Evolutionary conservation across 2,888 invertebrate genomes (phyloP), one percentile per base, ranked within the genome.

Genomic region (Agrochola macilenta): DNA sequence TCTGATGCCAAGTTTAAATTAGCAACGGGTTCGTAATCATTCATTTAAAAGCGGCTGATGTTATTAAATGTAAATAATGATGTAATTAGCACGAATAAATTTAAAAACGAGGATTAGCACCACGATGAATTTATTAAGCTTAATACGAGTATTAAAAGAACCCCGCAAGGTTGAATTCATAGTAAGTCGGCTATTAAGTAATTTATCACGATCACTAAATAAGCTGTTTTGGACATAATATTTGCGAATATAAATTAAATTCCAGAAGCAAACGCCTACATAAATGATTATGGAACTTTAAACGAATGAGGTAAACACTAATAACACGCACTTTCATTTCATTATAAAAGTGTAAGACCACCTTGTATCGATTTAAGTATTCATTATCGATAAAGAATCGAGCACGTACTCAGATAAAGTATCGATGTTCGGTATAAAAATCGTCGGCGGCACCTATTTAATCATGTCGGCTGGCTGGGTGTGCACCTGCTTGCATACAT

Each of bases 401-500:
- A 89, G 86, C 91, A 90, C 90, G 90, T 92, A 89, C 85, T 90
- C 89, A 90, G 92, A 92, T 92, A 91, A 91, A 87, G 89, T 90
- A 92, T 92, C 92, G 93, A 93, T 93, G 91, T 92, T 94, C 93
- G 92, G 91, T 93, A 93, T 93, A 93, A 95, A 94, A 95, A 95
- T 95, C 94, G 93, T 94, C 91, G 93, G 94, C 93, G 95, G 95
- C 95, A 95, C 94, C 94, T 94, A 95, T 93, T 96, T 95, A 95
- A 96, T 95, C 95, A 95, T 94, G 93, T 90, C 90, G 86, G 85
- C 82, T 81, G 88, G 82, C 84, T 84, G 71, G 80, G 86, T 87
- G 84, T 92, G 93, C 96, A 96, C 96, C 96, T 96, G 96, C 95
- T 92, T 91, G 89, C 93, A 96, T 96, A 95, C 96, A 96, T 96